phyloP scores from a whole-genome alignment of 1,140 invertebrate species.

The Drosophila truncata region DNA sequence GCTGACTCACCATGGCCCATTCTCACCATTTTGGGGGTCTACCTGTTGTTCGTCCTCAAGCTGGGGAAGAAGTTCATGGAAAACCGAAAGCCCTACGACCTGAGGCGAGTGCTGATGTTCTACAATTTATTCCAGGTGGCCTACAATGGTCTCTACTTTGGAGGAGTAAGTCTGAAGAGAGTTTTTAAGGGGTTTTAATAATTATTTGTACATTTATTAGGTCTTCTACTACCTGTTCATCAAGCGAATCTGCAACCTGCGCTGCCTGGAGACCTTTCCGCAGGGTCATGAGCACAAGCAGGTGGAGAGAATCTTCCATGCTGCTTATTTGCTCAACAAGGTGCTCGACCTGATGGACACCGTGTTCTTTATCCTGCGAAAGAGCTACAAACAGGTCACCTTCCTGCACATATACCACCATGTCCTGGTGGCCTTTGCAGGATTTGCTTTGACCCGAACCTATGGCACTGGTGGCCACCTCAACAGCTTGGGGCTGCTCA shows the following conservation, averaged over 20 bases:
- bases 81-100: conserved; percentile 57
- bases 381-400: conserved; percentile 92
- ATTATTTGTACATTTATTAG: neutral
- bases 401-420: conserved; percentile 96
- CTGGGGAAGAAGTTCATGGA: conserved; percentile 58
- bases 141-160: conserved; percentile 54
- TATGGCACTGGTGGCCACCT: conserved; percentile 88
- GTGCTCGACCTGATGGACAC: conserved; percentile 89
- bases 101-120: conserved; percentile 33
- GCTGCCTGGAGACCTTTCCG: conserved; percentile 61
- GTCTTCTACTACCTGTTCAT: conserved; percentile 60
- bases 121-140: conserved; percentile 62
- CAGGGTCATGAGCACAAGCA: conserved; percentile 47
- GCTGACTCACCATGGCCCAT: conserved; percentile 56
- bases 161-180: conserved; percentile 33
- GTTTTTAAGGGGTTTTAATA: neutral
- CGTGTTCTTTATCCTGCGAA: conserved; percentile 94
- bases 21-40: conserved; percentile 24
- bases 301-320: conserved; percentile 51
- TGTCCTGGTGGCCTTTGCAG: conserved; percentile 79
- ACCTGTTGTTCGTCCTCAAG: conserved; percentile 65
- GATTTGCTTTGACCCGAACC: conserved; percentile 39
- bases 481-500: conserved; percentile 90
- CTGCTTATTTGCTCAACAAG: conserved; percentile 65
- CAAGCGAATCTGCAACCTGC: conserved; percentile 46